These are phyloP conservation scores for Xyliphius kryptos DNA, from an alignment of 2,113 vertebrate genomes.

Conservation along the genomic window DNA sequence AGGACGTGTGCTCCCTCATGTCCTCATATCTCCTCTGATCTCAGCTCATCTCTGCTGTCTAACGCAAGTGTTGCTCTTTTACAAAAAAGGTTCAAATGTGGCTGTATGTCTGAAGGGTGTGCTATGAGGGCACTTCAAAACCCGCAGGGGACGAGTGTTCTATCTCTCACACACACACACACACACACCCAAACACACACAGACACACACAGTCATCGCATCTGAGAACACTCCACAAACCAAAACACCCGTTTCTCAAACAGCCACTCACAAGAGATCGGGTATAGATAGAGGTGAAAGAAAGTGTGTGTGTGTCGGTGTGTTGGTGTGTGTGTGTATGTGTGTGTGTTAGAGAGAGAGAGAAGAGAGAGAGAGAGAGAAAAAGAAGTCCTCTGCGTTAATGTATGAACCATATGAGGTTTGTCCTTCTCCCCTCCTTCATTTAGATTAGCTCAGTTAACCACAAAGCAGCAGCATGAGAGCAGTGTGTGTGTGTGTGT, in stretches of 20 bases:
- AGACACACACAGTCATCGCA: not conserved
- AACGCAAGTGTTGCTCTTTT: conserved; percentile 22
- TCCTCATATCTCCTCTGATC: conserved; percentile 17
- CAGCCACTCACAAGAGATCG: conserved; percentile 23
- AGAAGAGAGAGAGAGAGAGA: no score
- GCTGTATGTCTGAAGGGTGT: conserved; percentile 4
- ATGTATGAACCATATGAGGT: conserved; percentile 31
- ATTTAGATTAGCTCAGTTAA: conserved; percentile 10
- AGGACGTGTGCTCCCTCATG: not conserved
- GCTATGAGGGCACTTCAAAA: conserved; percentile 31
- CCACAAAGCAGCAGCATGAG: not conserved
- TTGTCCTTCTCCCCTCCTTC: conserved; percentile 19
- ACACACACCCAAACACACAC: no score
- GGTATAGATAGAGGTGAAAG: not conserved
- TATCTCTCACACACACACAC: no score
- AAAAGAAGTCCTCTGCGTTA: conserved; percentile 3
- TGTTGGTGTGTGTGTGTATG: conserved; percentile 18
- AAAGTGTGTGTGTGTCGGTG: conserved; percentile 9
- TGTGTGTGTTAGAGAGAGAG: conserved; percentile 11
- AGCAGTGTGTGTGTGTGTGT: conserved; percentile 19
- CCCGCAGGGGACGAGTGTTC: conserved; percentile 6
- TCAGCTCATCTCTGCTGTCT: conserved; percentile 11
- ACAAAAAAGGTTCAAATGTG: not conserved
- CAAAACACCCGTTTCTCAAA: conserved; percentile 16
- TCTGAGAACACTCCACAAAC: conserved; percentile 11